Percentiles rank a stretch among this genome's conserved stretches.
Conservation (phyloP, 2,113 vertebrate genomes). For the Toxotes jaculatrix region DNA sequence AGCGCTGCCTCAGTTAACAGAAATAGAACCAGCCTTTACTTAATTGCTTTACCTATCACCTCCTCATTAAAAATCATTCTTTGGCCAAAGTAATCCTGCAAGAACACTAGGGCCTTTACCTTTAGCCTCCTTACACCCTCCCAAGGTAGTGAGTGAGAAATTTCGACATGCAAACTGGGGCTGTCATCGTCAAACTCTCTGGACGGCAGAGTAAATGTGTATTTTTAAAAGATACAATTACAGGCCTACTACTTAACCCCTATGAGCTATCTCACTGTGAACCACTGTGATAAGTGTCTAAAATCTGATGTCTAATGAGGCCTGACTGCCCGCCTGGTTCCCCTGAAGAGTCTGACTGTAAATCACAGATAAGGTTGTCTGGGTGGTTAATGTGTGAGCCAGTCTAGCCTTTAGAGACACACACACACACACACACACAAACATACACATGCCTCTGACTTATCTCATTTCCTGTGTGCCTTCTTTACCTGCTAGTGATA, state of each 20-base stretch:
- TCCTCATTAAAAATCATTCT: conserved; percentile 13
- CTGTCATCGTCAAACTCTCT: not conserved
- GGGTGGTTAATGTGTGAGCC: conserved; percentile 55
- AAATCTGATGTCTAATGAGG: conserved; percentile 65
- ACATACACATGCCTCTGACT: conserved; percentile 13
- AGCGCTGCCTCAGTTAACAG: conserved; percentile 5
- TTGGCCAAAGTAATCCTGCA: not conserved
- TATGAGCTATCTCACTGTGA: conserved; percentile 26
- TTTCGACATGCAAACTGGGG: not conserved
- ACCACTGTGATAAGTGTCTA: conserved; percentile 46
- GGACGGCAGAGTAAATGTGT: not conserved
- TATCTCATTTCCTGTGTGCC: conserved; percentile 55
- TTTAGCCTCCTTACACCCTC: not conserved
- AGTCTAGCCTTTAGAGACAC: conserved; percentile 20
- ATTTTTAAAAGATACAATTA: conserved; percentile 18
- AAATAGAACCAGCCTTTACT: conserved; percentile 13
- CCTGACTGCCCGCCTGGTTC: conserved; percentile 47
- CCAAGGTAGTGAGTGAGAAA: conserved; percentile 7
- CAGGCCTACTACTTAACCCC: conserved; percentile 23
- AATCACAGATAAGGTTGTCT: conserved; percentile 69
- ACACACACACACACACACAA: conserved; percentile 7
- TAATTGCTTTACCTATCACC: conserved; percentile 7
- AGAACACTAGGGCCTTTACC: not conserved
- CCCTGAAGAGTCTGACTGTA: conserved; percentile 50
- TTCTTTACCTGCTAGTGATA: conserved; percentile 36